Evolutionary conservation across 2,113 vertebrate genomes (phyloP).

Genomic region (Rhea americana): DNA sequence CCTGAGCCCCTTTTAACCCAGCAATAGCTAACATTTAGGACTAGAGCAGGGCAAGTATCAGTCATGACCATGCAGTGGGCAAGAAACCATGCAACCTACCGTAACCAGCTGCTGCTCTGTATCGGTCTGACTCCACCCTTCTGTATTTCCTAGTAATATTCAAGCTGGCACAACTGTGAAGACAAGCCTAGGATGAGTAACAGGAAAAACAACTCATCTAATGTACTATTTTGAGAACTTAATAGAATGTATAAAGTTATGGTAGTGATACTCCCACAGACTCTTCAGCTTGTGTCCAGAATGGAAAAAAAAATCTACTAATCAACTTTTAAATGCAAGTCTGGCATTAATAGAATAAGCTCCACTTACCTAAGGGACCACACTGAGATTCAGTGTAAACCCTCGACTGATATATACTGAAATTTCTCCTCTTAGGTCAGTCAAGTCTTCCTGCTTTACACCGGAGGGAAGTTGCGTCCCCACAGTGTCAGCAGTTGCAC

Average conservation of each 20-base stretch:
- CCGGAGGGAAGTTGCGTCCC: not conserved
- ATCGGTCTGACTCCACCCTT: not conserved
- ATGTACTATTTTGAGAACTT: not conserved
- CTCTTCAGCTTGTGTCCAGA: not conserved
- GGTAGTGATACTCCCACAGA: not conserved
- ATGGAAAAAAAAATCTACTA: not conserved
- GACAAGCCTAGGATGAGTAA: not conserved
- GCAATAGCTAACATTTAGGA: not conserved
- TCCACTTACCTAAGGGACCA: too few species aligned
- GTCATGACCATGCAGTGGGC: not conserved
- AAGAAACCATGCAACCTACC: not conserved
- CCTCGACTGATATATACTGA: not conserved
- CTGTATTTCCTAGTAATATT: not conserved
- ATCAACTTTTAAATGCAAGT: not conserved
- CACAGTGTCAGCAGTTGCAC: not conserved
- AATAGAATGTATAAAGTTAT: not conserved
- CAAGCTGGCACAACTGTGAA: not conserved
- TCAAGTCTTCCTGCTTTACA: not conserved
- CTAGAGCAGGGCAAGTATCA: not conserved
- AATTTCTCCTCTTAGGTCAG: not conserved
- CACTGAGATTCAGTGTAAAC: not conserved
- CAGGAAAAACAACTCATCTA: not conserved
- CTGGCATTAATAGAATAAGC: not conserved
- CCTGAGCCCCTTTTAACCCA: not conserved
- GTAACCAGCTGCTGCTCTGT: not conserved